Evolutionary conservation across 2,113 vertebrate species (phyloP).

Genomic region (Hydrochoerus hydrochaeris): DNA sequence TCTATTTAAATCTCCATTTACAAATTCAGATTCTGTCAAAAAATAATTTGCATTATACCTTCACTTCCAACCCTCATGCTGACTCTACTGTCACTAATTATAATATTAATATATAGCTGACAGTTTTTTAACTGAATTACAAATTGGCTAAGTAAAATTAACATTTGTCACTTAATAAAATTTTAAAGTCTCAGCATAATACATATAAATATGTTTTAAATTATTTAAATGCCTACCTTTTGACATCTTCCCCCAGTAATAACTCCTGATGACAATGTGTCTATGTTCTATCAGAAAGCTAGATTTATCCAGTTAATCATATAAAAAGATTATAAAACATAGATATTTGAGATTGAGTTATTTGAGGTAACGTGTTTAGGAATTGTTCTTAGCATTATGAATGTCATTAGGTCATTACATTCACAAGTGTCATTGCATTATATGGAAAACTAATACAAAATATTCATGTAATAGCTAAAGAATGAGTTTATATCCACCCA

Average conservation of each 20-base stretch:
- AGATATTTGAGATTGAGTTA: background rate
- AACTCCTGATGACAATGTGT: background rate
- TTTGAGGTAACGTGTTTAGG: too few relatives aligned
- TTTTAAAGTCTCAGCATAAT: background rate
- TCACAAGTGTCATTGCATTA: background rate
- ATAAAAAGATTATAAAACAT: background rate
- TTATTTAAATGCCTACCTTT: background rate
- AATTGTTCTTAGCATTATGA: background rate
- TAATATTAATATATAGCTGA: background rate
- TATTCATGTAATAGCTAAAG: background rate
- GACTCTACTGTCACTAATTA: background rate
- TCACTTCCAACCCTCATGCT: background rate
- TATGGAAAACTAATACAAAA: background rate
- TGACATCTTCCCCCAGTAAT: background rate
- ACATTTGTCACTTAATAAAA: background rate
- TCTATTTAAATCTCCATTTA: background rate
- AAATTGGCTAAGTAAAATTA: background rate
- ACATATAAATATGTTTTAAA: background rate
- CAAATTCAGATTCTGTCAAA: background rate
- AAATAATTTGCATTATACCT: background rate
- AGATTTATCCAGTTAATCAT: background rate
- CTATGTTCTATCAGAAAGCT: background rate
- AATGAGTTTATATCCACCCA: background rate
- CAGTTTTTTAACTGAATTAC: background rate
- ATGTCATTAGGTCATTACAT: background rate